Evolutionary conservation across 2,797 vertebrate genomes (phyloP).

Genomic region (Halcyon smyrnensis): DNA sequence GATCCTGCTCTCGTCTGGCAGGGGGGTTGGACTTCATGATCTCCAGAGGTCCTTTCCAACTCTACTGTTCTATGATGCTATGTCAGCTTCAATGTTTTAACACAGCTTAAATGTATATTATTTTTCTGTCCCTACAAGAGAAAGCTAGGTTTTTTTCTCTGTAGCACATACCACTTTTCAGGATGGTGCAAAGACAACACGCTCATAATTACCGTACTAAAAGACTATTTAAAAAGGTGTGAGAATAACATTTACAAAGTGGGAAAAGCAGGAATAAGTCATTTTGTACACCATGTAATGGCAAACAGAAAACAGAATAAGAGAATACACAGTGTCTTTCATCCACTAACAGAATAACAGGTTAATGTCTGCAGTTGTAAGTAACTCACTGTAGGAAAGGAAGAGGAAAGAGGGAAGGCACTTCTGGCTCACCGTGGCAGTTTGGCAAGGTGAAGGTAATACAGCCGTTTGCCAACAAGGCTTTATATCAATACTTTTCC

Average conservation of each 20-base stretch:
- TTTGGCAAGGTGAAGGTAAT: not conserved
- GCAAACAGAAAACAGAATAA: not conserved
- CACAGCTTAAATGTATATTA: not conserved
- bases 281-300: not conserved
- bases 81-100: not conserved
- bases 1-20: no score
- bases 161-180: not conserved
- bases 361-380: not conserved
- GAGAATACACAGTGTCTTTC: not conserved
- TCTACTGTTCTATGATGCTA: not conserved
- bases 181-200: conserved; percentile 1
- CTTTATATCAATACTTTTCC: not conserved
- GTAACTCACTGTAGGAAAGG: not conserved
- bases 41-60: no score
- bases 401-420: not conserved
- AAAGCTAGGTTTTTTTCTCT: not conserved
- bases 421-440: not conserved
- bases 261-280: not conserved
- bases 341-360: not conserved
- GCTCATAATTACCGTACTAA: conserved; percentile 7
- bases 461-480: not conserved
- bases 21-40: no score
- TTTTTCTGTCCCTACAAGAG: not conserved
- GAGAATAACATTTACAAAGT: conserved; percentile 11
- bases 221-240: conserved; percentile 9